Evolutionary conservation across 2,797 vertebrate species (phyloP).

Genomic region (Potorous gilbertii): DNA sequence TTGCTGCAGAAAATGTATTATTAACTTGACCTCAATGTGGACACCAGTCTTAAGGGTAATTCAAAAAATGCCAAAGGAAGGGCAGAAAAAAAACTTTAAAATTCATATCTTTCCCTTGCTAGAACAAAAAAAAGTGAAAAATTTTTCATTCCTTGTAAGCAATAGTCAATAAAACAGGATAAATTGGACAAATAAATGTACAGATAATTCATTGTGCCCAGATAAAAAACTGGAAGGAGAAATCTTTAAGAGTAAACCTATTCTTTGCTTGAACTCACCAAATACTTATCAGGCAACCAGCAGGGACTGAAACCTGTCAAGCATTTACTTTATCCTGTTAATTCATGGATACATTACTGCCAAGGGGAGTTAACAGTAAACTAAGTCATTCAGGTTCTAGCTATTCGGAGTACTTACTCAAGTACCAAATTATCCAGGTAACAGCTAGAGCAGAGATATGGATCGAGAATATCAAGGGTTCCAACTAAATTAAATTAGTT

Average conservation of each 20-base stretch:
- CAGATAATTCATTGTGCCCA: background rate
- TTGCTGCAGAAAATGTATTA: background rate
- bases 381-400: background rate
- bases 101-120: slow-evolving; percentile 38
- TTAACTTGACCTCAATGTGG: background rate
- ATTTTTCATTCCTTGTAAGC: slow-evolving; percentile 13
- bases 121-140: background rate
- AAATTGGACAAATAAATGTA: background rate
- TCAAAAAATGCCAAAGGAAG: slow-evolving; percentile 39
- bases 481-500: slow-evolving; percentile 35
- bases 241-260: slow-evolving; percentile 3
- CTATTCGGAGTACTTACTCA: background rate
- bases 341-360: background rate
- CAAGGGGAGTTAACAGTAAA: slow-evolving; percentile 9
- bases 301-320: background rate
- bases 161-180: slow-evolving; percentile 29
- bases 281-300: background rate
- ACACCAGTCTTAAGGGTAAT: background rate
- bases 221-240: background rate
- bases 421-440: slow-evolving; percentile 18
- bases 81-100: slow-evolving; percentile 22
- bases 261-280: slow-evolving; percentile 23
- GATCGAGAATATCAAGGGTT: slow-evolving; percentile 17
- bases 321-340: background rate
- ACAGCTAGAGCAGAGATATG: background rate